phyloP scores from a whole-genome alignment of 2,113 vertebrate genomes.

The Hemiscyllium ocellatum region DNA sequence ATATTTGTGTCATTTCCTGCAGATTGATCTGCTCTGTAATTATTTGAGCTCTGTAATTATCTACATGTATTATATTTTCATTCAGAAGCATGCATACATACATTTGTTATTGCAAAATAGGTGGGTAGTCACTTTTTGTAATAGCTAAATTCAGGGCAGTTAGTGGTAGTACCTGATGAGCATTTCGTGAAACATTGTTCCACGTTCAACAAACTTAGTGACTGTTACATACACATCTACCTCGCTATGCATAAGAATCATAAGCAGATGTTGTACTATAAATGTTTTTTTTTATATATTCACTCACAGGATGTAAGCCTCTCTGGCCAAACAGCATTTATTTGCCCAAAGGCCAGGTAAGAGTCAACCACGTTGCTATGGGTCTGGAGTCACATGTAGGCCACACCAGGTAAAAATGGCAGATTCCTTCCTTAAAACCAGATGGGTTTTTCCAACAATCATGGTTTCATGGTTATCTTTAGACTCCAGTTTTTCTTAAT shows the following conservation, averaged over 20 bases:
- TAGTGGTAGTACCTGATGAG: neutral
- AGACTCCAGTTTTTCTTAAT: no score
- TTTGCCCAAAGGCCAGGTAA: no score
- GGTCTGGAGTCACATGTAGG: no score
- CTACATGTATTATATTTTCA: conserved; percentile 3
- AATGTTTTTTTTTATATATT: no score
- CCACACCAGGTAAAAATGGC: no score
- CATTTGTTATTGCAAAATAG: neutral
- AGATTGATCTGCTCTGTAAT: conserved; percentile 12
- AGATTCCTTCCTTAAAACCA: no score
- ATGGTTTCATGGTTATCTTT: no score
- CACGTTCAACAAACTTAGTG: neutral
- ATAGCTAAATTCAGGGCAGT: neutral
- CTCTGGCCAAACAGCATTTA: no score
- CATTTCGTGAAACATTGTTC: neutral
- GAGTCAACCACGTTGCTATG: no score
- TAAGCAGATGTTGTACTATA: neutral
- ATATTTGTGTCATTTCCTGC: neutral
- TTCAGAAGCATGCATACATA: neutral
- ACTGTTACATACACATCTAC: neutral
- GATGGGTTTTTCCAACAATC: no score
- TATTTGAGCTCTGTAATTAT: conserved; percentile 26
- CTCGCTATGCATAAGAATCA: neutral
- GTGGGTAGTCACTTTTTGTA: neutral
- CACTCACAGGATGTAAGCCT: no score